Evolutionary conservation across 2,888 invertebrate genomes (phyloP).

Genomic region (Agriotes lineatus): DNA sequence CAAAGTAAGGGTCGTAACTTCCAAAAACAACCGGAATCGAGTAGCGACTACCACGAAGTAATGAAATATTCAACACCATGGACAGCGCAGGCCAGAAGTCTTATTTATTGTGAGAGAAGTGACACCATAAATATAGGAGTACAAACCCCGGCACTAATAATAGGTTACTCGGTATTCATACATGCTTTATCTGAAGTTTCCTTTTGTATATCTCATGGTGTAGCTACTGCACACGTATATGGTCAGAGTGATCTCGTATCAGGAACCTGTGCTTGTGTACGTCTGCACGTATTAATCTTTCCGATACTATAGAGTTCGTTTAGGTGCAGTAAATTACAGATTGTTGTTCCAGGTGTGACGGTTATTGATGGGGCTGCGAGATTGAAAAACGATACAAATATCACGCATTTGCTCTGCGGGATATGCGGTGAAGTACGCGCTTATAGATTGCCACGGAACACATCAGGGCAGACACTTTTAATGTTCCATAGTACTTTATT

Average conservation of each 20-base stretch:
- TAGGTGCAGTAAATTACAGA: constrained; percentile 29
- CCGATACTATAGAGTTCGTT: constrained; percentile 24
- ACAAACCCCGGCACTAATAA: constrained; percentile 30
- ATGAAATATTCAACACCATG: constrained; percentile 18
- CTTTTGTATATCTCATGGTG: constrained; percentile 26
- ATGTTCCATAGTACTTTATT: no score
- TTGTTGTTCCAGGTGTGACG: constrained; percentile 47
- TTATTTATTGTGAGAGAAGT: constrained; percentile 25
- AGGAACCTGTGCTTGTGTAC: constrained; percentile 17
- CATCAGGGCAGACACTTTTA: no score
- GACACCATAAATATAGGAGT: constrained; percentile 24
- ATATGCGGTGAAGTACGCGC: background rate
- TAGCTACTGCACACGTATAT: constrained; percentile 33
- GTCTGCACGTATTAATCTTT: constrained; percentile 23
- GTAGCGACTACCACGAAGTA: constrained; percentile 2
- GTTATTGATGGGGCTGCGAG: constrained; percentile 46
- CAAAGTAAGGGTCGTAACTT: no score
- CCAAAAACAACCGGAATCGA: no score
- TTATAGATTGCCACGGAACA: no score
- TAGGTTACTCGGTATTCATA: constrained; percentile 31
- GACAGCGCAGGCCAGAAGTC: constrained; percentile 16
- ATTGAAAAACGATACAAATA: constrained; percentile 49
- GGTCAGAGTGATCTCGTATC: constrained; percentile 17
- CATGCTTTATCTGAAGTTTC: constrained; percentile 33
- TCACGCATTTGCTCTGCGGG: constrained; percentile 41